These are phyloP conservation scores for Ictidomys tridecemlineatus DNA, from an alignment of 2,113 vertebrate genomes.

Conservation along the genomic window DNA sequence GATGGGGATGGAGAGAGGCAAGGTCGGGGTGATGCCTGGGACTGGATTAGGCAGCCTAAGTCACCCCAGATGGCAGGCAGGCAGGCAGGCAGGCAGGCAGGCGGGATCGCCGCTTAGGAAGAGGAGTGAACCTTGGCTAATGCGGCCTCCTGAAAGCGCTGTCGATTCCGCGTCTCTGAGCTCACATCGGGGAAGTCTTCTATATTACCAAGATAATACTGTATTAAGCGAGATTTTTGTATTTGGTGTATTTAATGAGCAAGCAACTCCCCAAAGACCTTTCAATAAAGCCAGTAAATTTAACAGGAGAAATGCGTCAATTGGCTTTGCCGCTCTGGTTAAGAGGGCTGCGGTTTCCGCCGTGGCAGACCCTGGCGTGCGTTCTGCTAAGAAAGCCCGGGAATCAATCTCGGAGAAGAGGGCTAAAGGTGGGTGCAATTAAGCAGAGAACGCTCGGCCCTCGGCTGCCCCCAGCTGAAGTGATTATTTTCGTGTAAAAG, in stretches of 20 bases:
- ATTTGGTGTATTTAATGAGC: conserved; percentile 81
- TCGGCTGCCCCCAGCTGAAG: conserved; percentile 5
- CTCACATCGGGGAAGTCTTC: conserved; percentile 43
- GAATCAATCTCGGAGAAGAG: conserved; percentile 49
- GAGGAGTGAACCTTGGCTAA: background rate
- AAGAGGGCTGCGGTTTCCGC: background rate
- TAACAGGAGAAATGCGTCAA: conserved; percentile 69
- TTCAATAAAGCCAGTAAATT: conserved; percentile 76
- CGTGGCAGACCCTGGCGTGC: conserved; percentile 43
- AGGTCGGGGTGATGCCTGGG: background rate
- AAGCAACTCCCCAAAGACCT: conserved; percentile 78
- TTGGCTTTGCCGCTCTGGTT: conserved; percentile 37
- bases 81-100: background rate
- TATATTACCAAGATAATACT: conserved; percentile 66
- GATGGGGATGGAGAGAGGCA: background rate
- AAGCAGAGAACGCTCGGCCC: background rate
- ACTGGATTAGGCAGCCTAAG: background rate
- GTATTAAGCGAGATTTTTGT: conserved; percentile 74
- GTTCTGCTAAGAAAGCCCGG: conserved; percentile 39
- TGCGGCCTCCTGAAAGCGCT: background rate
- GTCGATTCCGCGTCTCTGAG: conserved; percentile 47
- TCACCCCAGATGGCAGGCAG: background rate
- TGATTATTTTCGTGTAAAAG: conserved; percentile 61
- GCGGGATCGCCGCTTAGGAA: rapidly evolving
- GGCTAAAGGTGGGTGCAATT: conserved; percentile 45